phyloP scores from a whole-genome alignment of 23 tunicate species.

The Ascidia mentula region DNA sequence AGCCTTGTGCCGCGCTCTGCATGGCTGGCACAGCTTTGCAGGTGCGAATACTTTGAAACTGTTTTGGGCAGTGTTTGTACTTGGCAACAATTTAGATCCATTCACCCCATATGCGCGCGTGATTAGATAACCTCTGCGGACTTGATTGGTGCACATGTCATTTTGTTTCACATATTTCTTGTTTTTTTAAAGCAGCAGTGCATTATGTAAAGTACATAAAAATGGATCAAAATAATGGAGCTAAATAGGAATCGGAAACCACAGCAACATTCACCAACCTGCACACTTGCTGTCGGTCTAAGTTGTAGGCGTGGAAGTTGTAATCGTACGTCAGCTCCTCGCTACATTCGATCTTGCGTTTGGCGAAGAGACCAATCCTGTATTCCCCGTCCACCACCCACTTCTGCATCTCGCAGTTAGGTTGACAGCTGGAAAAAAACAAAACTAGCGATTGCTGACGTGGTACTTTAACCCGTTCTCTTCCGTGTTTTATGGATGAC shows the following conservation, averaged over 20 bases:
- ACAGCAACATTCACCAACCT: constrained; percentile 31
- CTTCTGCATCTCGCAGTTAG: constrained; percentile 82
- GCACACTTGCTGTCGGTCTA: constrained; percentile 51
- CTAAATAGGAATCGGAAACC: too few relatives aligned
- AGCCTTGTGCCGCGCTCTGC: too few relatives aligned
- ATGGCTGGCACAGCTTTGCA: too few relatives aligned
- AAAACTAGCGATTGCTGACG: too few relatives aligned
- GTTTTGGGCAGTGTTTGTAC: too few relatives aligned
- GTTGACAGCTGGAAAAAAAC: constrained; percentile 75
- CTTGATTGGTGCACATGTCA: neutral
- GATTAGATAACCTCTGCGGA: too few relatives aligned
- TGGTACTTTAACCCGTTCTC: too few relatives aligned
- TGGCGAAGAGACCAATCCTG: constrained; percentile 59
- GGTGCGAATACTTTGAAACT: too few relatives aligned
- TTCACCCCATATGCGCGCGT: too few relatives aligned
- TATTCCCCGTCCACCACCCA: constrained; percentile 59
- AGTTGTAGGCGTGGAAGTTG: constrained; percentile 40
- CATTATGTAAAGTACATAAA: neutral
- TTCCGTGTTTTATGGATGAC: too few relatives aligned
- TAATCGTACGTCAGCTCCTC: constrained; percentile 86
- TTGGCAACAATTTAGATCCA: too few relatives aligned
- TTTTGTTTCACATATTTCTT: neutral
- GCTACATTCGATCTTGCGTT: constrained; percentile 35
- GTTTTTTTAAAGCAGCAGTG: neutral
- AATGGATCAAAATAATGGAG: too few relatives aligned